Conservation (phyloP, 2,888 invertebrate species). For the Tigriopus californicus region DNA sequence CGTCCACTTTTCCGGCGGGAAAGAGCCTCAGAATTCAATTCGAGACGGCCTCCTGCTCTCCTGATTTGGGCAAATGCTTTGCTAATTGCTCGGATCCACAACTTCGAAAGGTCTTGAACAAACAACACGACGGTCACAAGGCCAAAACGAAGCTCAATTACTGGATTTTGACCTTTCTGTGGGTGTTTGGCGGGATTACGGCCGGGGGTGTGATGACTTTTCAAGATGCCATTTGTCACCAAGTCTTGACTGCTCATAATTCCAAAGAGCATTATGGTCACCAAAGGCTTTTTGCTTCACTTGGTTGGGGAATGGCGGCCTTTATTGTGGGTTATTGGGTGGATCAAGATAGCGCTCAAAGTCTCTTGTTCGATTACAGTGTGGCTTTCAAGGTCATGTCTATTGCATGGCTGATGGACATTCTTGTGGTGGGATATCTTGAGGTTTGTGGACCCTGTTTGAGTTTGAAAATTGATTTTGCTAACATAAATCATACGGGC, state of each 20-base stretch:
- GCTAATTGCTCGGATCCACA: no score
- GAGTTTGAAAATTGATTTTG: no score
- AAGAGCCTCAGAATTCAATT: no score
- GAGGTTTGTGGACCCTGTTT: background rate
- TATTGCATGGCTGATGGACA: background rate
- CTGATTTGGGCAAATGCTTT: no score
- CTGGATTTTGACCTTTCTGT: background rate
- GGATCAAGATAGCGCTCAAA: background rate
- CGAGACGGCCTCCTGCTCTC: no score
- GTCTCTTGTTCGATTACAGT: conserved; percentile 2
- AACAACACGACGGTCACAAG: no score
- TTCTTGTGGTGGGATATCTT: background rate
- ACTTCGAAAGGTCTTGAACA: no score
- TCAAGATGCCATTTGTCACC: background rate
- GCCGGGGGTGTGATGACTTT: background rate
- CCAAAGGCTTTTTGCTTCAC: background rate
- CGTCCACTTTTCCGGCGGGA: no score
- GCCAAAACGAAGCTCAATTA: background rate
- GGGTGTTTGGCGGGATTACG: background rate
- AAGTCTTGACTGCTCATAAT: background rate
- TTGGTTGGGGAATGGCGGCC: conserved; percentile 9
- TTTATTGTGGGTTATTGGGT: conserved; percentile 5
- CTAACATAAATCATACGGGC: no score
- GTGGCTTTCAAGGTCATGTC: background rate
- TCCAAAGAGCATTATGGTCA: background rate